phyloP scores from a whole-genome alignment of 2,113 vertebrate genomes.

The Peucedramus taeniatus region DNA sequence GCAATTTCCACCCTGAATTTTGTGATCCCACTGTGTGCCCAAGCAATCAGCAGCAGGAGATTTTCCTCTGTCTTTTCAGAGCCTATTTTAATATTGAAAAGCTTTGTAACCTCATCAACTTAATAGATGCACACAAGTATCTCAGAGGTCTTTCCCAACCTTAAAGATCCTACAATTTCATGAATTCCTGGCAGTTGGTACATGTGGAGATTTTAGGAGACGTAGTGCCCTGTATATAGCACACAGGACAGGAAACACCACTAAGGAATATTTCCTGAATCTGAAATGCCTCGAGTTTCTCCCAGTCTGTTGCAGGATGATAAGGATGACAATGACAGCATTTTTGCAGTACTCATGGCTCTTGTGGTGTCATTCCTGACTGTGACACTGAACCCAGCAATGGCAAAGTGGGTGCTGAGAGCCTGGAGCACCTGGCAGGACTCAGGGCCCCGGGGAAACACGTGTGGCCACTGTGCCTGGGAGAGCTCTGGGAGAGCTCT shows the following conservation, averaged over 20 bases:
- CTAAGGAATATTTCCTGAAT: neutral
- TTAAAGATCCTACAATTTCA: neutral
- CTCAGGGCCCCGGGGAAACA: fast-evolving
- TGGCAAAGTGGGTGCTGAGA: neutral
- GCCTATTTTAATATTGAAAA: neutral
- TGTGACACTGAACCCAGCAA: fast-evolving
- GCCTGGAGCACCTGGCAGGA: neutral
- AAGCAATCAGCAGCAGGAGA: neutral
- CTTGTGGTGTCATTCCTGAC: neutral
- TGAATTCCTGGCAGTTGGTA: neutral
- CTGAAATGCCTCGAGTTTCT: neutral
- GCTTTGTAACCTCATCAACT: neutral
- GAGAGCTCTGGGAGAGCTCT: neutral
- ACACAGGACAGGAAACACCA: neutral
- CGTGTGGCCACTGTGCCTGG: neutral
- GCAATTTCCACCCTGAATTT: neutral
- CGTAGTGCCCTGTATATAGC: neutral
- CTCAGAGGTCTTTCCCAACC: neutral
- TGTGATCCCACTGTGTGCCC: fast-evolving
- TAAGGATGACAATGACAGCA: neutral
- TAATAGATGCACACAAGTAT: neutral
- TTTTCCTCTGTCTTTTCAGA: neutral
- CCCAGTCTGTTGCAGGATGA: neutral
- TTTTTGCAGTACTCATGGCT: neutral
- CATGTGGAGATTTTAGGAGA: neutral